A percentile compares a stretch with the other conserved stretches of the same genome.
These are phyloP conservation scores for Goniozus legneri DNA, from an alignment of 1,140 invertebrate genomes.

Conservation along the genomic window DNA sequence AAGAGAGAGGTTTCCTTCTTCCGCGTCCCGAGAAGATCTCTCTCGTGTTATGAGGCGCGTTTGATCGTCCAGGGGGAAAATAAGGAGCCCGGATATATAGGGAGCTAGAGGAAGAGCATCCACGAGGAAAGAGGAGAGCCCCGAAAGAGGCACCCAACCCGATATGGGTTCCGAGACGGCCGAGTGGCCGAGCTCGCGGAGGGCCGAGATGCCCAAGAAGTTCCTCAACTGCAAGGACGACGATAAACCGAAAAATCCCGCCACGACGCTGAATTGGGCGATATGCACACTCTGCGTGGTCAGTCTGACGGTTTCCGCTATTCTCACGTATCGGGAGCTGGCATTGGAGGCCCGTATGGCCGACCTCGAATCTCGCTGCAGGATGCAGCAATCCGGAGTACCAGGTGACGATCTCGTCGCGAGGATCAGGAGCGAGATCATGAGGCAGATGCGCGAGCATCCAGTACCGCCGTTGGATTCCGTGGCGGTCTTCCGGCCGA, in stretches of 20 bases:
- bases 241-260: constrained; percentile 3
- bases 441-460: constrained; percentile 21
- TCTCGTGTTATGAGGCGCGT: not conserved
- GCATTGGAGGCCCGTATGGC: constrained; percentile 42
- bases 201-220: constrained; percentile 30
- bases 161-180: constrained; percentile 20
- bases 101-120: constrained; percentile 7
- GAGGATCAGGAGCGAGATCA: constrained; percentile 33
- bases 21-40: not conserved
- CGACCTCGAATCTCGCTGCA: constrained; percentile 33
- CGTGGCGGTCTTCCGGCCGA: constrained; percentile 30
- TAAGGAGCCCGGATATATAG: not conserved
- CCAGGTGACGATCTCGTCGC: constrained; percentile 23
- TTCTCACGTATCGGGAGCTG: constrained; percentile 42
- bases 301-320: constrained; percentile 38
- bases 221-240: constrained; percentile 29
- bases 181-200: constrained; percentile 12
- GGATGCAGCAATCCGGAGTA: constrained; percentile 13
- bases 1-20: constrained; percentile 1
- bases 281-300: constrained; percentile 45
- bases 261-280: constrained; percentile 31
- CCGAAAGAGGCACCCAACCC: no score
- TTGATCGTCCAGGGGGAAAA: not conserved
- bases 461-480: not conserved
- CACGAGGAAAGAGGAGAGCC: no score